Evolutionary conservation across 2,797 vertebrate genomes (phyloP).

Genomic region (Phoeniculus purpureus): DNA sequence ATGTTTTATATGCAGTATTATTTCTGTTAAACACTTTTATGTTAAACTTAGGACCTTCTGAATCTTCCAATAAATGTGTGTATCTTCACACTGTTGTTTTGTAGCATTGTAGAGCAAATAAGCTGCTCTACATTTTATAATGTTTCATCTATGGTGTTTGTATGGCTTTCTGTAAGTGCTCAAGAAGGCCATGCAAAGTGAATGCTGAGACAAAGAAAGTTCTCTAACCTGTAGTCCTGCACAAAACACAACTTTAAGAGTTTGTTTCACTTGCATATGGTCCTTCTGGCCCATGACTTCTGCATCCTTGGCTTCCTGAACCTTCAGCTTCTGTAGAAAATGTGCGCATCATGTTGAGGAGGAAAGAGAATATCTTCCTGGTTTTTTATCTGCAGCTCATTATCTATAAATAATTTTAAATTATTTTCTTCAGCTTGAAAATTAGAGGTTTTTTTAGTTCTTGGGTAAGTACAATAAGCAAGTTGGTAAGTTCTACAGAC

Average conservation of each 20-base stretch:
- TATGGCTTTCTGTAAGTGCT: background rate
- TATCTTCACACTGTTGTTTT: background rate
- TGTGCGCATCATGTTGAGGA: background rate
- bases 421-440: background rate
- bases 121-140: background rate
- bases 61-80: background rate
- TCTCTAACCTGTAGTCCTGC: background rate
- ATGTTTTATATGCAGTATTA: background rate
- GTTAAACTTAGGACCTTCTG: background rate
- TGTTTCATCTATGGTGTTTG: background rate
- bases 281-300: background rate
- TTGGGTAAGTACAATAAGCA: background rate
- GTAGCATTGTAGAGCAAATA: background rate
- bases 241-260: background rate
- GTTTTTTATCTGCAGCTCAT: background rate
- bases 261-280: background rate
- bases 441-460: background rate
- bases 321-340: background rate
- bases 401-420: background rate
- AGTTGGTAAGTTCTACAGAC: no score
- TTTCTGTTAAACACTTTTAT: background rate
- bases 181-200: background rate
- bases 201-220: background rate
- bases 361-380: background rate
- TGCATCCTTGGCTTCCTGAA: background rate